phyloP scores from a whole-genome alignment of 2,797 vertebrate genomes.

The Aplochiton taeniatus region DNA sequence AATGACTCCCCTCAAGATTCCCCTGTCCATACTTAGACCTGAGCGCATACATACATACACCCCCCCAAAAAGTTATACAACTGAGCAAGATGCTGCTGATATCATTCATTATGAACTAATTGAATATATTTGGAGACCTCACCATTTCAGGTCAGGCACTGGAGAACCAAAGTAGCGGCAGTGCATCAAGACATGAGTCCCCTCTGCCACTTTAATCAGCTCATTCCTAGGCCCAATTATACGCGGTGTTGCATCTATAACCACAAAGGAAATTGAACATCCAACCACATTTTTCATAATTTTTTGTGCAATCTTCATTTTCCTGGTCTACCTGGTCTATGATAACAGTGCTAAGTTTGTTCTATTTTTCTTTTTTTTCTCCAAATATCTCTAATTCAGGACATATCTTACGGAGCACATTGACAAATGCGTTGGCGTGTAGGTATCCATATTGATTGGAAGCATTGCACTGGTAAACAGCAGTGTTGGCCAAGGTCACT shows the following conservation, averaged over 20 bases:
- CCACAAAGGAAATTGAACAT: conserved; percentile 8
- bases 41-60: conserved; percentile 24
- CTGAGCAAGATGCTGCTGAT: no score
- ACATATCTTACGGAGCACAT: conserved; percentile 83
- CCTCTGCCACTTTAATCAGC: conserved; percentile 85
- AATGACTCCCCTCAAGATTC: conserved; percentile 87
- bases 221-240: conserved; percentile 85
- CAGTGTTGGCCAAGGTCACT: conserved; percentile 86
- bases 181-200: conserved; percentile 81
- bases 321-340: no score
- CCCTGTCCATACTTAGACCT: conserved; percentile 97
- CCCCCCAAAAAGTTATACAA: no score
- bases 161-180: conserved; percentile 96
- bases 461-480: conserved; percentile 95
- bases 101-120: no score
- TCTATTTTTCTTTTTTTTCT: background rate
- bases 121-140: conserved; percentile 46
- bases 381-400: background rate
- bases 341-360: no score
- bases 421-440: conserved; percentile 93
- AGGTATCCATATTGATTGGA: conserved; percentile 94
- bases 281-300: no score
- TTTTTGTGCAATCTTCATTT: no score
- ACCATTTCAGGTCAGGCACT: conserved; percentile 92
- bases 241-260: conserved; percentile 84